Base-by-base conservation (phyloP, 1,140 invertebrate species). In the Papilio xuthus region DNA sequence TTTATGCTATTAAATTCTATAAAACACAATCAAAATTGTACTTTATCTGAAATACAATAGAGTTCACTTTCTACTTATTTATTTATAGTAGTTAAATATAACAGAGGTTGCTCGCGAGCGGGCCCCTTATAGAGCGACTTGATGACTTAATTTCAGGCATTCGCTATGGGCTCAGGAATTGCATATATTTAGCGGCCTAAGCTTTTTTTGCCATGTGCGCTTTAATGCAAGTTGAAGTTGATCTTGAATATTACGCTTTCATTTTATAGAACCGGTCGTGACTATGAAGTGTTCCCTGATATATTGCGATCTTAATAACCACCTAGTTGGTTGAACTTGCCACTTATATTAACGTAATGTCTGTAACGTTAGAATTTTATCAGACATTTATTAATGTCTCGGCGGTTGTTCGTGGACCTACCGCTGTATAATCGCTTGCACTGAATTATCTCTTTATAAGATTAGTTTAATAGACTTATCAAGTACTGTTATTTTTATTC, bases 71-170 rank as follows among this genome's bases (percentile, higher is more conserved):
- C 7, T n/a, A 42, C 12, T 50, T 0, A 72, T 37, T 77, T 77
- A 15, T 75, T 69, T 28, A 60, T 79, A 8, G 20, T 81, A 75
- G 78, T 84, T 85, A 84, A 85, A 86, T 85, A 86, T 85, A 86
- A 84, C 80, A 76, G 80, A 84, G 85, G 84, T 83, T 85, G 82
- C 83, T 79, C 84, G 78, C 78, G 85, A 84, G 80, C 80, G 84
- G 88, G 86, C 88, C 86, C 85, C 87, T 89, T 81, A 85, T 86
- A 87, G 86, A 83, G 85, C 84, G 85, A 83, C 84, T 79, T 90
- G 89, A 92, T 88, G 89, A 90, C 88, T 91, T 90, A 89, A 92
- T 91, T 90, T 86, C 83, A 85, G 81, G 79, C 87, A 90, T 89
- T 90, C 86, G 84, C 85, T 85, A 86, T 86, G 88, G 86, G 84